Evolutionary conservation across 2,797 vertebrate genomes (phyloP), one percentile per base, ranked within the genome.

Genomic region (Lates japonicus): DNA sequence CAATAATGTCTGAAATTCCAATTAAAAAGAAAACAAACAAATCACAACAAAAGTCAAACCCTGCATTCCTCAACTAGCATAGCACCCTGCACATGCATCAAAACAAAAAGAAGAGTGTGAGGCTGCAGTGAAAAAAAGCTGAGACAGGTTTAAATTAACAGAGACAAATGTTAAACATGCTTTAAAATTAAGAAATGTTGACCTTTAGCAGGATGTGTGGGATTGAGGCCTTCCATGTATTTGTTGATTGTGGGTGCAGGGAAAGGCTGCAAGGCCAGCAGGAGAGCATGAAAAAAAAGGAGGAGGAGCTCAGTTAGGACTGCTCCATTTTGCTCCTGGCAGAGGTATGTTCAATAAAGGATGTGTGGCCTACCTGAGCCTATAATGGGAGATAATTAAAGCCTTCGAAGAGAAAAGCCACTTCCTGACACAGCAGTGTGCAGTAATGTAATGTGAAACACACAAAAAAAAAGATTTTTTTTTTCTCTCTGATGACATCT

Each of bases 221-320:
- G 76, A 78, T 55, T 81, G 66, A 86, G 89, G 82, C 84, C 82
- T 74, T 89, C 83, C 81, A 83, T 74, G 77, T 70, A 82, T 83
- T 89, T 83, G 83, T 54, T 90, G 80, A 70, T 72, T 79, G 76
- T 74, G 37, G 70, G 57, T 83, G 82, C 82, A 85, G 78, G 52
- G 74, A 84, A 49, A 2, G 66, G 31, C 81, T 81, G 63, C 82
- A 77, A 85, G 85, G 78, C 70, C 79, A 64, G 77, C 65, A 70
- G 55, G 67, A 87, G 68, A 81, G 84, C 71, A 87, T 83, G 77
- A 85, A 79, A 85, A n/a, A 71, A 79, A 82, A 87, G 58, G 81
- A 90, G 92, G 92, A 87, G 91, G 90, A 73, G 83, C 85, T 82
- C 78, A 20, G 31, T 68, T 68, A 72, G 76, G 91, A 80, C 70